phyloP scores from a whole-genome alignment of 2,888 invertebrate species.

The Tetranychus truncatus region DNA sequence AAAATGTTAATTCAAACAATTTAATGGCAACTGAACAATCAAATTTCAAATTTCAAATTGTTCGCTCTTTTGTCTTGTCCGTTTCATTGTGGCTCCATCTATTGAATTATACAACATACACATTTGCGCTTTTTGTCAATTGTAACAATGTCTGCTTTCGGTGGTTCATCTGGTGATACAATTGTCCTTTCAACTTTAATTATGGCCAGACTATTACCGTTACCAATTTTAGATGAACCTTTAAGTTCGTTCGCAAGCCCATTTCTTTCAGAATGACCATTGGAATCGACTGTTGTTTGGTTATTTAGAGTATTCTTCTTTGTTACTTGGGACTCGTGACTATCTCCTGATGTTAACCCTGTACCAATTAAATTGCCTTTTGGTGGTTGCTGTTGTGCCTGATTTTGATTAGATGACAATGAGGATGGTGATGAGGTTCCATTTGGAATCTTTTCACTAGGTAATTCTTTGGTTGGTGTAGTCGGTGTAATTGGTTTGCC shows the following conservation, averaged over 20 bases:
- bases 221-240: slow-evolving; percentile 10
- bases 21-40: background rate
- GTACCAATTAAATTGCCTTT: too few species aligned
- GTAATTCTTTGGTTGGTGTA: slow-evolving; percentile 3
- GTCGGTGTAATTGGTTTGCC: slow-evolving; percentile 56
- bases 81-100: slow-evolving; percentile 12
- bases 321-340: too few species aligned
- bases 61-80: background rate
- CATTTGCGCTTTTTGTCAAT: slow-evolving; percentile 88
- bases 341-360: too few species aligned
- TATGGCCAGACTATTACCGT: slow-evolving; percentile 33
- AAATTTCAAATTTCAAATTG: background rate
- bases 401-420: background rate
- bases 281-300: background rate
- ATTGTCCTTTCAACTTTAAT: slow-evolving; percentile 53
- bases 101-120: slow-evolving; percentile 54
- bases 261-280: slow-evolving; percentile 16
- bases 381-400: background rate
- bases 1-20: background rate
- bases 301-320: too few species aligned
- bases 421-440: background rate
- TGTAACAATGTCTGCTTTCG: slow-evolving; percentile 63
- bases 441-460: background rate
- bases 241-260: background rate
- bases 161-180: slow-evolving; percentile 43